A percentile compares a stretch with the other conserved stretches of the same genome.
phyloP scores from a whole-genome alignment of 2,888 invertebrate species.

The Nasonia oneida region DNA sequence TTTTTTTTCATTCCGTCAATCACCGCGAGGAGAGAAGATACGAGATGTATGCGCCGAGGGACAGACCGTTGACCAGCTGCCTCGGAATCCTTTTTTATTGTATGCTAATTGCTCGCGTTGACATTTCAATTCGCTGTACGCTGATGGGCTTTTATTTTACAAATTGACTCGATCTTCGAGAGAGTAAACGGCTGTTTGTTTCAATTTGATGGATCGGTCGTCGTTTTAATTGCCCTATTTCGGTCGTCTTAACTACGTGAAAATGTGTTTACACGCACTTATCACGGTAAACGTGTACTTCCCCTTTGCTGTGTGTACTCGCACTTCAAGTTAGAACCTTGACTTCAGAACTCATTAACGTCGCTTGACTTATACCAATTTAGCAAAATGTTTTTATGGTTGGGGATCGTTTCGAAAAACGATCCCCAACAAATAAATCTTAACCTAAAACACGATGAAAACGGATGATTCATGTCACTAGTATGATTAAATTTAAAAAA shows the following conservation, averaged over 20 bases:
- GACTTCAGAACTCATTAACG: neutral
- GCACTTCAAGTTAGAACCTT: neutral
- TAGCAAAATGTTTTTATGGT: too few species aligned
- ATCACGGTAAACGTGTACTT: constrained; percentile 40
- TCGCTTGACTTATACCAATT: too few species aligned
- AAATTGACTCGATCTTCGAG: neutral
- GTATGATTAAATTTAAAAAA: neutral
- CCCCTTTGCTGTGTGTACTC: neutral
- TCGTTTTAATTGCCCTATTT: neutral
- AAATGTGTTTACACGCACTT: constrained; percentile 39
- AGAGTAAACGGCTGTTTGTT: neutral
- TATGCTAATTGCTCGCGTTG: constrained; percentile 34
- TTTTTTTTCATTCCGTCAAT: constrained; percentile 49
- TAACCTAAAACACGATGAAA: too few species aligned
- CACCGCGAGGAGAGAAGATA: neutral
- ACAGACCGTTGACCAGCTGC: neutral
- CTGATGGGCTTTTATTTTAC: neutral
- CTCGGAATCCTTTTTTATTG: constrained; percentile 28
- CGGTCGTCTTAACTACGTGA: neutral
- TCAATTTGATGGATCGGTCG: neutral
- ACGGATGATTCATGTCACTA: neutral
- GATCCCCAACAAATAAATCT: too few species aligned
- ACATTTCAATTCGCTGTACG: constrained; percentile 41
- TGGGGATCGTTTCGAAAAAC: too few species aligned
- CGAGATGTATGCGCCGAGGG: neutral